These are phyloP conservation scores for Myiozetetes cayanensis DNA, from an alignment of 2,113 vertebrate genomes.

Conservation along the genomic window DNA sequence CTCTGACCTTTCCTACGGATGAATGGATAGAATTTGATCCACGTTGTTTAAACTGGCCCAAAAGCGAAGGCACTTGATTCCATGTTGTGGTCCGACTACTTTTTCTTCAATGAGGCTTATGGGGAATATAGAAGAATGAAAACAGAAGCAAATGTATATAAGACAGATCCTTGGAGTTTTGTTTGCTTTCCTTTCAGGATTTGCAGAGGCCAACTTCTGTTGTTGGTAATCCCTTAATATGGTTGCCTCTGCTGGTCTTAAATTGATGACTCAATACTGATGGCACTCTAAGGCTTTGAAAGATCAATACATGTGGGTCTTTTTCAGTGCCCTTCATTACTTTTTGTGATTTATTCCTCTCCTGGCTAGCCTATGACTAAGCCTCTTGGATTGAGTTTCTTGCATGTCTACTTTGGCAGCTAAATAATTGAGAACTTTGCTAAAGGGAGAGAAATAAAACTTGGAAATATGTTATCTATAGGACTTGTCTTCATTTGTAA, in stretches of 20 bases:
- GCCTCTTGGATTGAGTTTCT: neutral
- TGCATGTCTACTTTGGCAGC: neutral
- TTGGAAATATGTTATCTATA: neutral
- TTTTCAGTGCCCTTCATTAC: neutral
- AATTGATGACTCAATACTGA: slow-evolving; percentile 22
- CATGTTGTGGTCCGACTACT: neutral
- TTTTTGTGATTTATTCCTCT: slow-evolving; percentile 42
- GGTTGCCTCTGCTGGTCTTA: neutral
- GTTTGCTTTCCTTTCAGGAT: slow-evolving; percentile 25
- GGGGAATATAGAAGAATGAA: neutral
- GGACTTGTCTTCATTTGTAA: neutral
- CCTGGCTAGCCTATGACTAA: neutral
- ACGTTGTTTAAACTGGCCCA: neutral
- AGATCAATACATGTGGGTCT: neutral
- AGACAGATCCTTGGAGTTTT: neutral
- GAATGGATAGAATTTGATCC: neutral
- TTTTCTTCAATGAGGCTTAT: neutral
- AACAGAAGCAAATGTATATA: neutral
- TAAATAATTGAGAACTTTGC: slow-evolving; percentile 37
- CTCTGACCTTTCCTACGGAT: neutral
- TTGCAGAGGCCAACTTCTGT: neutral
- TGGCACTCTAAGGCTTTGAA: neutral
- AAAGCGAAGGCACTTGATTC: neutral
- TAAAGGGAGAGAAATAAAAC: slow-evolving; percentile 3
- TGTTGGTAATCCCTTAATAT: neutral